These are phyloP conservation scores for Nothoprocta pentlandii DNA, from an alignment of 2,113 vertebrate species.

Conservation along the genomic window DNA sequence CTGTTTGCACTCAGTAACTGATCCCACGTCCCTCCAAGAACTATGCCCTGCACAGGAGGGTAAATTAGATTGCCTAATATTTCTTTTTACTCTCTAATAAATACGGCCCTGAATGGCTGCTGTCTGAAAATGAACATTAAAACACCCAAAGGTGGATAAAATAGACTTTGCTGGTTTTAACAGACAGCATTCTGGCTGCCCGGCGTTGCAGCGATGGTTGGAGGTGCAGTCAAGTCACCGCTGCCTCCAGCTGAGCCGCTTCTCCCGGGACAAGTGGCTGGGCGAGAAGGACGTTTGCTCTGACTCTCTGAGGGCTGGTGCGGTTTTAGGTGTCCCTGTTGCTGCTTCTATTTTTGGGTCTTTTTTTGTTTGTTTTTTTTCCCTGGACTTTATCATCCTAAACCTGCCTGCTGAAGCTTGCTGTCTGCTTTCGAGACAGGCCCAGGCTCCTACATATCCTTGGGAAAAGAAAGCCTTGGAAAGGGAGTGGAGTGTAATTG, in stretches of 20 bases:
- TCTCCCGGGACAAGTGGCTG: neutral
- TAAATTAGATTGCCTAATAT: neutral
- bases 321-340: neutral
- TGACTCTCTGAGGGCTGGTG: neutral
- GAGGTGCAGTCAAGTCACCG: neutral
- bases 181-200: neutral
- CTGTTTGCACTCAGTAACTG: neutral
- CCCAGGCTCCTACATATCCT: rapidly evolving
- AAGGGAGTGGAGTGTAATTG: neutral
- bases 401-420: neutral
- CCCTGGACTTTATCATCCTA: neutral
- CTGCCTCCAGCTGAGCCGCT: neutral
- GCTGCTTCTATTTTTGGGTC: no score
- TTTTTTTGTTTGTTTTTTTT: neutral
- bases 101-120: neutral
- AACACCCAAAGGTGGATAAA: neutral
- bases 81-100: neutral
- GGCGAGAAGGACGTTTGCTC: neutral
- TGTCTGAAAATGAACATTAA: neutral
- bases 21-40: neutral
- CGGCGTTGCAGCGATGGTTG: neutral
- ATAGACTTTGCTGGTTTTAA: neutral
- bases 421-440: rapidly evolving
- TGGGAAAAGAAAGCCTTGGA: neutral
- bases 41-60: neutral